phyloP scores from a whole-genome alignment of 2,113 vertebrate species.

The Oreotrochilus melanogaster region DNA sequence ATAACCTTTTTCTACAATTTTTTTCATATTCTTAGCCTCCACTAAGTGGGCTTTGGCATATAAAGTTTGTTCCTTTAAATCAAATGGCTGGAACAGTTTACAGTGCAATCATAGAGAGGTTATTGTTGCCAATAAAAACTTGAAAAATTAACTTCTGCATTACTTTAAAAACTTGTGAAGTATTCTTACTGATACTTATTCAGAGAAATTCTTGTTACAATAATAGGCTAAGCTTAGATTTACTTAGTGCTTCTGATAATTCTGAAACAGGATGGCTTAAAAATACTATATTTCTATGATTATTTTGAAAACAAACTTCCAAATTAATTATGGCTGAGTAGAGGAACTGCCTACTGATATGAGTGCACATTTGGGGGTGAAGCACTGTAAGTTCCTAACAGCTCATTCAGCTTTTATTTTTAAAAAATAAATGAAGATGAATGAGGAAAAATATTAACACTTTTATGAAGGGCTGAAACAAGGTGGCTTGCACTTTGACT shows the following conservation, averaged over 20 bases:
- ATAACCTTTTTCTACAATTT: slow-evolving; percentile 49
- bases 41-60: slow-evolving; percentile 15
- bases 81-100: slow-evolving; percentile 48
- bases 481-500: slow-evolving; percentile 64
- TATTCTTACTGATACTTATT: neutral
- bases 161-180: neutral
- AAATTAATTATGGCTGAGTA: neutral
- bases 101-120: slow-evolving; percentile 58
- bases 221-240: slow-evolving; percentile 1
- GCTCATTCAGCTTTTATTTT: slow-evolving; percentile 44
- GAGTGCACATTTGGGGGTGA: neutral
- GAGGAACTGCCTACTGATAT: neutral
- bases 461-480: slow-evolving; percentile 58
- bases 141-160: slow-evolving; percentile 33
- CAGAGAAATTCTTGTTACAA: neutral
- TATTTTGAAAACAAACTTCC: slow-evolving; percentile 16
- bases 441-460: slow-evolving; percentile 32
- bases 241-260: slow-evolving; percentile 1
- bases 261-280: neutral
- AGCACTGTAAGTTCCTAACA: neutral
- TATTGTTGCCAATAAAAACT: slow-evolving; percentile 30
- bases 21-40: slow-evolving; percentile 23
- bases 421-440: slow-evolving; percentile 49
- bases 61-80: slow-evolving; percentile 46
- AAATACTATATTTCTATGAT: neutral